Conservation (phyloP, 2,797 vertebrate species). For the Chelonia mydas region DNA sequence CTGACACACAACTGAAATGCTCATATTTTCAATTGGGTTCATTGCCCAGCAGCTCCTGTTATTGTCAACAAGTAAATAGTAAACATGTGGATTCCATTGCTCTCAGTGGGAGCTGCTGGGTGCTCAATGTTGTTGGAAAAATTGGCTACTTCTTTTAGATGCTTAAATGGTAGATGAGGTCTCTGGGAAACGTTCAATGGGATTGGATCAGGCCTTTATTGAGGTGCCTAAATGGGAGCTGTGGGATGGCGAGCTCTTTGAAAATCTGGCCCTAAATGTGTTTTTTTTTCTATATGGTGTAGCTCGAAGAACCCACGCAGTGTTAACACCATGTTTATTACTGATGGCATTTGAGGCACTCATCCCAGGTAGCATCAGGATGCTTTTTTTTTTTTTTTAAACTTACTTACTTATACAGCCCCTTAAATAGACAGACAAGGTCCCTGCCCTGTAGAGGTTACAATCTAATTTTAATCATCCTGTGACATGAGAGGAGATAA, state of each 20-base stretch:
- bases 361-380: neutral
- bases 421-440: neutral
- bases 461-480: accelerated
- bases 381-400: neutral
- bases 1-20: neutral
- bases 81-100: neutral
- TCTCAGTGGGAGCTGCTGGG: neutral
- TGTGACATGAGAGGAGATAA: neutral
- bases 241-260: neutral
- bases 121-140: neutral
- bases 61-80: neutral
- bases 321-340: neutral
- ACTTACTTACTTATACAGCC: neutral
- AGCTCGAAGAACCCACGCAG: neutral
- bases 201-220: neutral
- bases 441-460: neutral
- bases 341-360: neutral
- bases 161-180: neutral
- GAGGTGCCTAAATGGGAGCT: neutral
- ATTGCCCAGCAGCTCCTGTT: neutral
- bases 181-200: neutral
- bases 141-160: neutral
- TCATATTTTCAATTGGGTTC: neutral
- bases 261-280: neutral
- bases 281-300: neutral